These are phyloP conservation scores for Gopherus evgoodei DNA, from an alignment of 2,113 vertebrate genomes.

Conservation along the genomic window DNA sequence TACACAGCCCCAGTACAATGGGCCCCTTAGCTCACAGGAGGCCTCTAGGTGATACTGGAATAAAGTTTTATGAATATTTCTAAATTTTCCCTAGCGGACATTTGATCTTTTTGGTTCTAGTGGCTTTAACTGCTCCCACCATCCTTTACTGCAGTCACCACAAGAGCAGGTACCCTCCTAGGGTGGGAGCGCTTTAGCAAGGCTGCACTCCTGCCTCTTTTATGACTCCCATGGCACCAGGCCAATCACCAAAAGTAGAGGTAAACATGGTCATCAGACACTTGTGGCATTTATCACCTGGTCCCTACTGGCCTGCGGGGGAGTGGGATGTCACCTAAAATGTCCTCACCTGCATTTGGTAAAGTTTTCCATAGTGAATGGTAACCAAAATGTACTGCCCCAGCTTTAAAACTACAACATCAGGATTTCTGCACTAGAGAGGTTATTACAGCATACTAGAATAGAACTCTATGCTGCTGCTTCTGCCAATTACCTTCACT, in stretches of 20 bases:
- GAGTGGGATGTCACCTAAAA: background rate
- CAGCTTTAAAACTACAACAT: background rate
- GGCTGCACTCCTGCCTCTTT: background rate
- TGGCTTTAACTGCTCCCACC: background rate
- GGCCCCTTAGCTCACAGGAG: background rate
- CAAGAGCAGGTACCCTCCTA: background rate
- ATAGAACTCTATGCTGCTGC: background rate
- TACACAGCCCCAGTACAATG: background rate
- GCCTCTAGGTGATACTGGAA: background rate
- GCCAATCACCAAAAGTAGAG: background rate
- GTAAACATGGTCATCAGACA: background rate
- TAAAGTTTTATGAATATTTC: background rate
- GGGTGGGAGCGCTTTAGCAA: background rate
- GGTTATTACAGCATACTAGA: background rate
- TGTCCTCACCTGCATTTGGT: background rate
- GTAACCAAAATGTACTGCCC: background rate
- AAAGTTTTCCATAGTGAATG: background rate
- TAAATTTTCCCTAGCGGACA: background rate
- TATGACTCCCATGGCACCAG: background rate
- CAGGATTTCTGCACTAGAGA: background rate
- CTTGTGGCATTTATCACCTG: background rate
- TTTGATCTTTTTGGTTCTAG: background rate
- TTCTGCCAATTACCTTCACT: background rate
- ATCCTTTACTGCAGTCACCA: background rate
- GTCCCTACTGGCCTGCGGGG: accelerated